Percentiles rank a stretch among this genome's conserved stretches.
Evolutionary conservation across 1,140 invertebrate species (phyloP).

Genomic region (Dolichoris vasculosae): DNA sequence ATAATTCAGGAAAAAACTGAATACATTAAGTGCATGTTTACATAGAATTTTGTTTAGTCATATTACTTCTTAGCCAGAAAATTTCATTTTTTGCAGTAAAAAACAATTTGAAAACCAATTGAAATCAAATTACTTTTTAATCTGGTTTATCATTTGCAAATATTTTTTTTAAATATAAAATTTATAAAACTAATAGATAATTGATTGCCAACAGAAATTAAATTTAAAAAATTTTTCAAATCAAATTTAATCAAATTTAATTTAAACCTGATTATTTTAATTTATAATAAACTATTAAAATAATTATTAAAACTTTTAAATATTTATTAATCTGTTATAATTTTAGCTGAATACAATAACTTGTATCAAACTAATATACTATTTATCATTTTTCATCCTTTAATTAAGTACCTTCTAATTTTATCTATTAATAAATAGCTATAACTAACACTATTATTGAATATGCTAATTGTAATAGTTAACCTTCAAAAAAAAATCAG

Average conservation of each 20-base stretch:
- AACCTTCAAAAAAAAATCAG: slow-evolving; percentile 17
- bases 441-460: neutral
- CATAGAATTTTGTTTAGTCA: neutral
- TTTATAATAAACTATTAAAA: neutral
- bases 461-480: neutral
- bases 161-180: neutral
- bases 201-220: no score
- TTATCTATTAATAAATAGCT: slow-evolving; percentile 2
- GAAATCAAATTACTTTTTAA: slow-evolving; percentile 9
- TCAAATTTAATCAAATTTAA: neutral
- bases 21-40: neutral
- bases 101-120: slow-evolving; percentile 31
- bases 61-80: slow-evolving; percentile 15
- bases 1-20: neutral
- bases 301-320: neutral
- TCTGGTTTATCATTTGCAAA: slow-evolving; percentile 4
- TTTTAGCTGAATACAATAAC: neutral
- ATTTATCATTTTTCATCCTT: neutral
- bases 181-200: neutral
- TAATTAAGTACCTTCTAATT: neutral
- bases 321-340: neutral
- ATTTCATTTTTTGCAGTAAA: slow-evolving; percentile 40
- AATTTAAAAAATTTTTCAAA: neutral
- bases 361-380: neutral
- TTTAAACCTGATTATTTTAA: neutral